Evolutionary conservation across 1,140 invertebrate species (phyloP), one percentile per base, ranked within the genome.

Genomic region (Dendroctonus valens): DNA sequence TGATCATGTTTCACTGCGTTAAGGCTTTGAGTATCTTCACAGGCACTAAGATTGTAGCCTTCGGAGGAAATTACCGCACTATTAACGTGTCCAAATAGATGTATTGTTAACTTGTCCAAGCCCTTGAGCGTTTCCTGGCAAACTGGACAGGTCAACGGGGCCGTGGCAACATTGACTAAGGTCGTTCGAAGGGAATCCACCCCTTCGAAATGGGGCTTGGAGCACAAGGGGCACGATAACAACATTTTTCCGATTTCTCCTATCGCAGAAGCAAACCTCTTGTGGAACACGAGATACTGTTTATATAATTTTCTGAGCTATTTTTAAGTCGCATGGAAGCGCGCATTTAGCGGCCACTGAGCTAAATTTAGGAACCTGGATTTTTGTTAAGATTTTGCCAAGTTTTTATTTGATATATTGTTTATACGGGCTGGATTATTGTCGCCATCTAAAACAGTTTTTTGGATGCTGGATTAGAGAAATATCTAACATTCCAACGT

Each of bases 71-170:
- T 26, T 2, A 3, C 26, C 26, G 26, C 26, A 48, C 37, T 38
- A 40, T 41, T 73, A 6, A 84, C 83, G 75, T 92, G 90, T 38
- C 85, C 85, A 72, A 92, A 91, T 65, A 93, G 78, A 79, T 93
- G 91, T 72, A 92, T 91, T 2, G 90, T 92, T n/a, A 92, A 80
- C 79, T 93, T 92, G 78, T 92, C 91, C 58, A 93, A 83, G 4
- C 91, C 90, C 57, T 84, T 77, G 6, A 92, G 79, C 60, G 86
- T 78, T 73, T 92, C 89, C 67, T 86, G 84, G 75, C 91, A 93
- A 37, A 92, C 83, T 9, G 90, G 90, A 79, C 91, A 93, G 41
- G 82, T 75, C 55, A 92, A 77, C 53, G 86, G 87, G 64, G 89
- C 84, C 40, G 89, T 91, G 4, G 89, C 87, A 12, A 89, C 89